Base-by-base conservation (phyloP, 2,113 vertebrate species). In the Phrynosoma platyrhinos region DNA sequence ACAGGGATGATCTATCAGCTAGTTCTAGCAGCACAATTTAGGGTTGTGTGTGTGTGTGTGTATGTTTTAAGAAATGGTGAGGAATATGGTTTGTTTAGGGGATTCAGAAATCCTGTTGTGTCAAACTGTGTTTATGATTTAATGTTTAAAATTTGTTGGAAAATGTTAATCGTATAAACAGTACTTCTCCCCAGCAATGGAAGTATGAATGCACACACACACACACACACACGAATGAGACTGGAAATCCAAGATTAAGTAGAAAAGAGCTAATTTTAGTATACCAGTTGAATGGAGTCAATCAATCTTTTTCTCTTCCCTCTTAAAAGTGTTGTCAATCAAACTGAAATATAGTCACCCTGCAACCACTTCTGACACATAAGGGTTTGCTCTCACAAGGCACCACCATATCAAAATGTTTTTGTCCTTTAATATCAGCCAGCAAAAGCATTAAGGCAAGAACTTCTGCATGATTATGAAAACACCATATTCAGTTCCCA, bases 1-100 rank as follows among this genome's bases (percentile, higher is more conserved):
- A 95, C 91, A 92, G 88, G 87, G 53, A 92, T 89, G 3, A 25
- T 79, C 80, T 92, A 90, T 91, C 91, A 94, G 85, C 55, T 88
- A 55, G 84, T 85, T 92, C 90, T 77, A 86, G 88, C 79, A 83
- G 53, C 27, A n/a, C 76, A 32, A 66, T 94, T 91, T 92, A 0
- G 13, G 90, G 79, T 79, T 69, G 79, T 42, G 40, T 83, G 18
- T 2, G n/a, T 32, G 81, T 84, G 40, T 69, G 79, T 42, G 40
- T 83, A 9, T 2, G n/a, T 32, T 18, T 55, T 75, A 71, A 10
- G 68, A 89, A 91, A 87, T 25, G 55, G 55, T 79, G 84, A 23
- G 52, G 21, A 14, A 40, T 42, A 21, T 81, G 30, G 72, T 82
- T 9, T 88, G 78, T 71, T 9, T 27, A 91, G 20, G 62, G 71